phyloP scores from a whole-genome alignment of 2,113 vertebrate species.

The Periophthalmus modestus region DNA sequence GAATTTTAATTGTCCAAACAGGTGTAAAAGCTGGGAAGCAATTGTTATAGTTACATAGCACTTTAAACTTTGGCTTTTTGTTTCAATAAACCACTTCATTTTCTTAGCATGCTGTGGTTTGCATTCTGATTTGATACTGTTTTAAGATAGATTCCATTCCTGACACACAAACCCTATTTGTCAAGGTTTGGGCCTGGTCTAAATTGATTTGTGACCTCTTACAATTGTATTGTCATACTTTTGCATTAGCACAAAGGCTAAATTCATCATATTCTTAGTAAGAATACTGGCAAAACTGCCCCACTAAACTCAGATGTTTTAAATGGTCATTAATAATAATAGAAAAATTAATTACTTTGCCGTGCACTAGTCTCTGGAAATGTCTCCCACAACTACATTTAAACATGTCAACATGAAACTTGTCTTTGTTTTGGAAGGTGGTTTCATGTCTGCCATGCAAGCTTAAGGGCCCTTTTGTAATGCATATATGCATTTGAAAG shows the following conservation, averaged over 20 bases:
- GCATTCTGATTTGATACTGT: neutral
- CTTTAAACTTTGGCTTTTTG: neutral
- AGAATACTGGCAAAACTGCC: neutral
- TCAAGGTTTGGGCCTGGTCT: neutral
- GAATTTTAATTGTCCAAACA: neutral
- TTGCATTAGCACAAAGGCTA: neutral
- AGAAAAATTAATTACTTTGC: neutral
- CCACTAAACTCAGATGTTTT: neutral
- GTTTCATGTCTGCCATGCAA: neutral
- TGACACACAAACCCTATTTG: neutral
- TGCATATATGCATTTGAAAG: constrained; percentile 1
- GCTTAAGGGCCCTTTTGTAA: neutral
- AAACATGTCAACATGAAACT: neutral
- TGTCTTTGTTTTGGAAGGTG: neutral
- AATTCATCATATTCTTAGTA: neutral
- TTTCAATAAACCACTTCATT: neutral
- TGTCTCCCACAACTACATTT: neutral
- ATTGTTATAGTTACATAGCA: neutral
- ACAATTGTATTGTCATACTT: neutral
- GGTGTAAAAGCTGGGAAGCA: neutral
- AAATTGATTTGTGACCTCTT: neutral
- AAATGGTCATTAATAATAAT: constrained; percentile 1
- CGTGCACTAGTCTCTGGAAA: neutral
- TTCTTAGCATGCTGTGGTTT: neutral
- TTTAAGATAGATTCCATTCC: neutral